Evolutionary conservation across 2,888 invertebrate species (phyloP).

Genomic region (Priocnemis perturbator): DNA sequence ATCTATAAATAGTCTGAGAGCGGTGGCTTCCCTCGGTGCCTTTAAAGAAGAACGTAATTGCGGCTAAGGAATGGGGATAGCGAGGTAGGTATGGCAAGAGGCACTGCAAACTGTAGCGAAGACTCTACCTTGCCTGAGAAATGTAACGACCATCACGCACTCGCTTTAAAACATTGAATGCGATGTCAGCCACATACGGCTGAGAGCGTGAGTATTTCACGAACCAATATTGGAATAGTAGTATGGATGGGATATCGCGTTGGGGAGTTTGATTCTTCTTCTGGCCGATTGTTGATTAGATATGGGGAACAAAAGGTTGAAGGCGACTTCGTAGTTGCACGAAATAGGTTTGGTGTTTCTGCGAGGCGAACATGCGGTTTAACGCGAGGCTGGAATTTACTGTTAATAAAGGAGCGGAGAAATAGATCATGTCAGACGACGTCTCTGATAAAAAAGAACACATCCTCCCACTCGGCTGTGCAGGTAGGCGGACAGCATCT

Average conservation of each 20-base stretch:
- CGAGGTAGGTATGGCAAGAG: constrained; percentile 21
- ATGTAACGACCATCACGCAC: constrained; percentile 37
- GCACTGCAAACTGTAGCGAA: neutral
- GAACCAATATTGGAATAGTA: neutral
- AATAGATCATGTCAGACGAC: too few species aligned
- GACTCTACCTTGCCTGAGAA: constrained; percentile 36
- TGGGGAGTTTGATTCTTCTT: too few species aligned
- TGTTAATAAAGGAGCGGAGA: too few species aligned
- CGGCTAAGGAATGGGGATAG: neutral
- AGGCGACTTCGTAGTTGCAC: too few species aligned
- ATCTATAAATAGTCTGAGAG: constrained; percentile 55
- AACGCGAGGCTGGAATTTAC: neutral
- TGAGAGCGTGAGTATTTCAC: neutral
- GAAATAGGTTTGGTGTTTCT: too few species aligned
- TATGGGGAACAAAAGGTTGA: too few species aligned
- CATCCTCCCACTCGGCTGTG: neutral
- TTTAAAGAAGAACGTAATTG: neutral
- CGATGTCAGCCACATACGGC: too few species aligned
- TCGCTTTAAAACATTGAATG: neutral
- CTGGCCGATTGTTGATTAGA: too few species aligned
- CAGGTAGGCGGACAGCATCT: constrained; percentile 27
- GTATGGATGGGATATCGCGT: too few species aligned
- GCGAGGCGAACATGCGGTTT: too few species aligned
- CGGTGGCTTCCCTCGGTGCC: too few species aligned
- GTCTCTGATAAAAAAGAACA: neutral